These are phyloP conservation scores for Rhinichthys osculus DNA, from an alignment of 2,797 vertebrate genomes.

Conservation along the genomic window DNA sequence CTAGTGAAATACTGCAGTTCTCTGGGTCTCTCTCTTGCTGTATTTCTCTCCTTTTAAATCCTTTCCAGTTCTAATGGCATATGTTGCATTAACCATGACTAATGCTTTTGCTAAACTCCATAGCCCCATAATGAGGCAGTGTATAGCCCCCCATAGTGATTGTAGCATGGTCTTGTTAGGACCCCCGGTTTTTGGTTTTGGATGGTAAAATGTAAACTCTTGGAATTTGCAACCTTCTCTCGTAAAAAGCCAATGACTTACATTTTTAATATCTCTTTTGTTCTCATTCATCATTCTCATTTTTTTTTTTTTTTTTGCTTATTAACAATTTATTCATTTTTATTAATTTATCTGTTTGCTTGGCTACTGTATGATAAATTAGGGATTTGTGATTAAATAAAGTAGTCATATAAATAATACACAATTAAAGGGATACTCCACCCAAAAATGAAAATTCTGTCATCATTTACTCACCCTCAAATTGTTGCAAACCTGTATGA, in stretches of 20 bases:
- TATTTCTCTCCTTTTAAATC: slow-evolving; percentile 1
- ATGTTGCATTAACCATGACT: slow-evolving; percentile 12
- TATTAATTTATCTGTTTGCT: neutral
- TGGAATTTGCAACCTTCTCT: neutral
- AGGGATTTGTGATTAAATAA: neutral
- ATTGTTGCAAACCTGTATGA: no score
- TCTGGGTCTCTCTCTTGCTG: neutral
- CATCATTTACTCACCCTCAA: no score
- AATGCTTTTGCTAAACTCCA: neutral
- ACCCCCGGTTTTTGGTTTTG: neutral
- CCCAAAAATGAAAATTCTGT: no score
- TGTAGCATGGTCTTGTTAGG: neutral
- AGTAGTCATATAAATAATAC: neutral
- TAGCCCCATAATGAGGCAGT: neutral
- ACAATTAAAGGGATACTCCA: no score
- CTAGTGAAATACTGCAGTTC: neutral
- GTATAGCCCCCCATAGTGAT: neutral
- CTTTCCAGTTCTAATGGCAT: neutral
- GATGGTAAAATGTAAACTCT: neutral
- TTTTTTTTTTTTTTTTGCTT: neutral
- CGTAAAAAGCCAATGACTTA: neutral
- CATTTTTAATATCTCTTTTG: neutral
- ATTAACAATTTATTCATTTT: no score
- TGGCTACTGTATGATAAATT: neutral
- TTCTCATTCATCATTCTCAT: neutral